A percentile compares a stretch with the other conserved stretches of the same genome.
Conservation (phyloP, 2,113 vertebrate genomes). For the Peromyscus maniculatus region DNA sequence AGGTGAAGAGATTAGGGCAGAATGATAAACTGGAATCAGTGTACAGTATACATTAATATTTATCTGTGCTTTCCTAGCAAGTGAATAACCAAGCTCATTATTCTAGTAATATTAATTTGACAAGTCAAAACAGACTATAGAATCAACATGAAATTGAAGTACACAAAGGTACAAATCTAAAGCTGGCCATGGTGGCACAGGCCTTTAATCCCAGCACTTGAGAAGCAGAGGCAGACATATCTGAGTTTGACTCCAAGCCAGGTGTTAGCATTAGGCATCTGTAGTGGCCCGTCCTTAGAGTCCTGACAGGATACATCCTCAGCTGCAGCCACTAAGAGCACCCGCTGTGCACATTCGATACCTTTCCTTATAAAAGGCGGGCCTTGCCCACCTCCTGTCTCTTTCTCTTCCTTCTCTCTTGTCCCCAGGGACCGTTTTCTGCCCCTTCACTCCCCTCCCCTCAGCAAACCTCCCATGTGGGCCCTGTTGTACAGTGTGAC, state of each 20-base stretch:
- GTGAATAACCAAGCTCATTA: constrained; percentile 53
- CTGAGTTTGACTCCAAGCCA: background rate
- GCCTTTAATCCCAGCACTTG: background rate
- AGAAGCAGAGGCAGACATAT: background rate
- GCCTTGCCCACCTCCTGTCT: no score
- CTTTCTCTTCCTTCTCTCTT: no score
- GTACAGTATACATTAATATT: background rate
- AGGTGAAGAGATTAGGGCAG: background rate
- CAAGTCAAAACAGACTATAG: background rate
- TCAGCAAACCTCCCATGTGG: no score
- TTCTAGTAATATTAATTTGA: constrained; percentile 39
- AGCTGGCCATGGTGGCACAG: background rate
- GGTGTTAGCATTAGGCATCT: no score
- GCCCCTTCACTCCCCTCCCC: no score
- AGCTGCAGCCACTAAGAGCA: no score
- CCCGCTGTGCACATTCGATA: no score
- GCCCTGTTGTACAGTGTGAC: no score
- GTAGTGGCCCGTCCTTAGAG: no score
- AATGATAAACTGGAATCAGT: constrained; percentile 20
- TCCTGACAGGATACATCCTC: no score
- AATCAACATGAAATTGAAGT: constrained; percentile 35
- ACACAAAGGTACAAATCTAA: constrained; percentile 22
- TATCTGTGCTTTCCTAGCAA: constrained; percentile 37
- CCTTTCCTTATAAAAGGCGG: no score
- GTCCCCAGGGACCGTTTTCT: no score